Percentiles rank a stretch among this genome's conserved stretches.
Evolutionary conservation across 1,140 invertebrate genomes (phyloP).

Genomic region (Drosophila subpulchrella): DNA sequence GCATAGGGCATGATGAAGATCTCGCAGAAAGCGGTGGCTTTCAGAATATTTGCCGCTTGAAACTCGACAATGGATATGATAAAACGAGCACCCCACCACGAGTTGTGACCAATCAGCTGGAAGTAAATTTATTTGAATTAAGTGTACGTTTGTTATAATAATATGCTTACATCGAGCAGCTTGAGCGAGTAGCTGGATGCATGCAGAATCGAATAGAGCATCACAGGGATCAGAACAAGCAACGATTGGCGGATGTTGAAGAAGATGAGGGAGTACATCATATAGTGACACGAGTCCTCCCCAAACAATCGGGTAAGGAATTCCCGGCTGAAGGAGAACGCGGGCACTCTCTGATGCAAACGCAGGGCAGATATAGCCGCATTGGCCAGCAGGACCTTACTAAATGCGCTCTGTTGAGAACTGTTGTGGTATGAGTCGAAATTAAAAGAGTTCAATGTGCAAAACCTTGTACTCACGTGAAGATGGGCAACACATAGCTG

Average conservation of each 20-base stretch:
- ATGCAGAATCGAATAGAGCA: conserved; percentile 96
- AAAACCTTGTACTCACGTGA: conserved; percentile 88
- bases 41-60: conserved; percentile 94
- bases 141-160: background rate
- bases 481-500: conserved; percentile 94
- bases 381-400: conserved; percentile 95
- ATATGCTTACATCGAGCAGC: conserved; percentile 93
- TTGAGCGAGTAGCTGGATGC: conserved; percentile 94
- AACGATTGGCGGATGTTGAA: conserved; percentile 94
- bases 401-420: conserved; percentile 93
- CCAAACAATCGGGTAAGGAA: conserved; percentile 92
- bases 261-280: conserved; percentile 97
- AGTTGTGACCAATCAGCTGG: conserved; percentile 94
- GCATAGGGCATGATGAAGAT: conserved; percentile 96
- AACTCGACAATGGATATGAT: conserved; percentile 94
- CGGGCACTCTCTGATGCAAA: conserved; percentile 95
- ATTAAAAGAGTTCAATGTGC: background rate
- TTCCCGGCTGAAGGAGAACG: conserved; percentile 91
- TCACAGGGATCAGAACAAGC: conserved; percentile 94
- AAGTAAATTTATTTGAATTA: conserved; percentile 19
- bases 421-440: conserved; percentile 85
- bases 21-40: conserved; percentile 94
- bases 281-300: conserved; percentile 98
- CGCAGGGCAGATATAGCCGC: conserved; percentile 96
- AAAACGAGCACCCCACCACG: conserved; percentile 94